Conservation (phyloP, 1,140 invertebrate species). For the Ephestia elutella region DNA sequence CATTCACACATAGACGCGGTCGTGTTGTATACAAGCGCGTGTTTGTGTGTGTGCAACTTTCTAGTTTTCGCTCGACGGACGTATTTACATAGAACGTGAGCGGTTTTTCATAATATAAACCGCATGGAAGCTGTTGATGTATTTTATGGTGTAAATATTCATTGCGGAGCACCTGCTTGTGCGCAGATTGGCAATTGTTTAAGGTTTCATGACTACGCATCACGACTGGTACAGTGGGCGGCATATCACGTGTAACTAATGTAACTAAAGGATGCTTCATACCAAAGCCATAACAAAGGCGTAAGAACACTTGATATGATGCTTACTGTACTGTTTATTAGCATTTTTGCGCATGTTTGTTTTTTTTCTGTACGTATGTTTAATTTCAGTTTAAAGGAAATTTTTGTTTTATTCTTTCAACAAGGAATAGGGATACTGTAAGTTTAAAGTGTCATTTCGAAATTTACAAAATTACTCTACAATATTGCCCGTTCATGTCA, state of each 20-base stretch:
- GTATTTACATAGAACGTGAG: constrained; percentile 73
- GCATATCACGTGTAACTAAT: background rate
- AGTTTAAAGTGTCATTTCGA: too few species aligned
- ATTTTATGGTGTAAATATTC: constrained; percentile 65
- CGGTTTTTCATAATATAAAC: constrained; percentile 70
- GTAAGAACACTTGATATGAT: background rate
- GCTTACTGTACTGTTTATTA: too few species aligned
- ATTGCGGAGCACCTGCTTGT: constrained; percentile 44
- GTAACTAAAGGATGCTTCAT: background rate
- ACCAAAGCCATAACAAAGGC: background rate
- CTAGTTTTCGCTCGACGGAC: constrained; percentile 67
- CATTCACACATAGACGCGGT: constrained; percentile 24
- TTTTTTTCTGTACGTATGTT: background rate
- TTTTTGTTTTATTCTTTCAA: too few species aligned
- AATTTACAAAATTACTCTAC: too few species aligned
- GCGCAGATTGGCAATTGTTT: constrained; percentile 60
- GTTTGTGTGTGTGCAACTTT: constrained; percentile 60
- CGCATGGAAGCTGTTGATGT: constrained; percentile 57
- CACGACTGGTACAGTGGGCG: constrained; percentile 10
- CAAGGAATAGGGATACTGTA: too few species aligned
- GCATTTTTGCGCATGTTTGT: background rate
- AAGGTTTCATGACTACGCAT: constrained; percentile 35
- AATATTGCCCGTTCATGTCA: too few species aligned
- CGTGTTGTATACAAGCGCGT: constrained; percentile 23
- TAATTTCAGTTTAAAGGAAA: background rate